Percentiles rank a stretch among this genome's conserved stretches.
Evolutionary conservation across 2,797 vertebrate genomes (phyloP).

Genomic region (Peromyscus nudipes): DNA sequence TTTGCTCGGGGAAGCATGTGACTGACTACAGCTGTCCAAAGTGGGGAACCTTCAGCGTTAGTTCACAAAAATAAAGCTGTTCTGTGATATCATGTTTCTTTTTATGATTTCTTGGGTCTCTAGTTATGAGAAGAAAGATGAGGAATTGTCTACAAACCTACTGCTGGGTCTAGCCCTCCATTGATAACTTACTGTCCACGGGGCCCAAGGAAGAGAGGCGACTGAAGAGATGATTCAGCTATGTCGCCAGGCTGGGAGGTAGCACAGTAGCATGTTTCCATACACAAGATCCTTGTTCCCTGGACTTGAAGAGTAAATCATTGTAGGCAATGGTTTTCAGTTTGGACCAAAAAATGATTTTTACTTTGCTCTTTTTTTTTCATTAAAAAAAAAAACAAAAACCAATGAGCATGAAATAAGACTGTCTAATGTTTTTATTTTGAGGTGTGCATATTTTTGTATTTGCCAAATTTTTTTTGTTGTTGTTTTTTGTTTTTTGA

Average conservation of each 20-base stretch:
- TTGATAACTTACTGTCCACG: neutral
- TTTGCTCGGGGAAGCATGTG: conserved; percentile 58
- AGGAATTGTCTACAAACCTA: conserved; percentile 5
- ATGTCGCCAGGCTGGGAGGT: neutral
- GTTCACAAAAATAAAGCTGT: conserved; percentile 55
- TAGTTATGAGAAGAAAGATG: conserved; percentile 59
- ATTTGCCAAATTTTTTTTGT: neutral
- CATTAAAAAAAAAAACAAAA: neutral
- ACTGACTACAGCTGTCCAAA: conserved; percentile 64
- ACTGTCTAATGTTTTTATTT: neutral
- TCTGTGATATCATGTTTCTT: conserved; percentile 16
- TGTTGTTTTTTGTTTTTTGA: too few species aligned
- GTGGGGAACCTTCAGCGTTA: conserved; percentile 25
- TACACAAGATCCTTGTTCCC: neutral
- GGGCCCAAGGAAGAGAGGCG: neutral
- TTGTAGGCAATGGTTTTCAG: neutral
- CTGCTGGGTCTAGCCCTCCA: neutral
- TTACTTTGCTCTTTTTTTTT: conserved; percentile 9
- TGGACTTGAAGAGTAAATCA: neutral
- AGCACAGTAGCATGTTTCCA: neutral
- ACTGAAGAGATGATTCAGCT: neutral
- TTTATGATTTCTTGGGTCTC: conserved; percentile 45
- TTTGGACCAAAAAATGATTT: conserved; percentile 30
- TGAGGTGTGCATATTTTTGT: neutral
- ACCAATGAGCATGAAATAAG: conserved; percentile 8